Evolutionary conservation across 2,113 vertebrate genomes (phyloP), one percentile per base, ranked within the genome.

Genomic region (Entelurus aequoreus): DNA sequence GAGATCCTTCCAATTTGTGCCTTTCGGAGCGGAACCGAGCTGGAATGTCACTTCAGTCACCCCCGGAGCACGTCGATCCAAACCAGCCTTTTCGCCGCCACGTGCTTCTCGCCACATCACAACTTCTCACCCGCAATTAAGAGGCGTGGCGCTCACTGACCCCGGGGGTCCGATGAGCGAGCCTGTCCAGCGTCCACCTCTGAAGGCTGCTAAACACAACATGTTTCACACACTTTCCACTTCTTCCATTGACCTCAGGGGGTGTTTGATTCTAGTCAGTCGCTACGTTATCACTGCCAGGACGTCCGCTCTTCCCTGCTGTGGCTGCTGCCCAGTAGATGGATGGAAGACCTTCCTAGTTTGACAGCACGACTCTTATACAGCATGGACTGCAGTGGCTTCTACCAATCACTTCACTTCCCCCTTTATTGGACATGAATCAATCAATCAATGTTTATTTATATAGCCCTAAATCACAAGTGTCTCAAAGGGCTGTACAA

Each of bases 51-150:
- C 19, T 11, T 21, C 28, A 52, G 42, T 44, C 9, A 44, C 42
- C 3, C 3, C 55, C 15, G n/a, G 71, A 14, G 50, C 48, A 12
- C 61, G 28, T 21, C 42, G 9, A 36, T 65, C 59, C 35, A 63
- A 59, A 60, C 5, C 3, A 59, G 7, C 48, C 14, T 21, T 62
- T 67, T 72, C 64, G 40, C 61, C 64, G 55, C 62, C 21, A 48
- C 19, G 28, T 53, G 63, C 56, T 47, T 44, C 4, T 21, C 48
- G 51, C 59, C 65, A 49, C 68, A 65, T 42, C 1, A 16, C 49
- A 15, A 54, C 67, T 60, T 69, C 55, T 66, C 54, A 67, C 66
- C 55, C 21, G 9, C 28, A 2, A 62, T 54, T 15, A 13, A 62
- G 28, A 52, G 40, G 36, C 5, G 48, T 21, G 46, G 12, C 53